Base-by-base conservation (phyloP, 2,888 invertebrate genomes). In the Euzetes globulus region DNA sequence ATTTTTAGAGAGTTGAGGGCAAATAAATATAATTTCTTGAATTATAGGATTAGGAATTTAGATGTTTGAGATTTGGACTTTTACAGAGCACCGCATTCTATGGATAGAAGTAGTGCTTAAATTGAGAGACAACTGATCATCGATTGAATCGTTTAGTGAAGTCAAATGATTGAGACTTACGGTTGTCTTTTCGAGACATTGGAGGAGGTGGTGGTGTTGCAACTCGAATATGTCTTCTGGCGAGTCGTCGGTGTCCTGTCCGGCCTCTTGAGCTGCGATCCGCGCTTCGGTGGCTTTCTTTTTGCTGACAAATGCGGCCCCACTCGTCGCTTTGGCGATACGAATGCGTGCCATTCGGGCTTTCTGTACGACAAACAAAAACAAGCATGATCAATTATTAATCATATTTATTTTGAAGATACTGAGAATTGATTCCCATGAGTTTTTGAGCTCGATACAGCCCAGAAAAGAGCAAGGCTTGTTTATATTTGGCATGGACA, bases 261-360 rank as follows among this genome's bases (percentile, higher is more conserved):
- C 95, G 63, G 92, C 77, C 81, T 82, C 79, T 85, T 92, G 91
- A 33, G 77, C 79, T 73, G 94, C 94, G 80, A 96, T 87, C 68
- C 96, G 87, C 0, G 94, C 96, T 82, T 99, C 98, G 1, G 95
- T 95, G 0, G 97, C 96, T 83, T 97, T 97, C 88, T 99, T 99
- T 87, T 97, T 97, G 82, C 89, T 92, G 79, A 98, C 94, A 84
- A 99, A 96, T 2, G 98, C 98, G 5, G 97, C 98, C 5, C 98
- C 97, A 22, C 95, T 96, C 2, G 98, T 98, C 73, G 97, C 98
- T 84, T 99, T 99, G 74, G 98, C 98, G 83, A 99, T 97, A 77
- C 96, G 90, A 81, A 99, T 99, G 77, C 99, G 90, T 47, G 98
- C 97, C 83, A 98, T 87, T 75, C 99, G 90, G 41, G 99, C 98